Base-by-base conservation (phyloP, 2,888 invertebrate species). In the Nymphalis c-album region DNA sequence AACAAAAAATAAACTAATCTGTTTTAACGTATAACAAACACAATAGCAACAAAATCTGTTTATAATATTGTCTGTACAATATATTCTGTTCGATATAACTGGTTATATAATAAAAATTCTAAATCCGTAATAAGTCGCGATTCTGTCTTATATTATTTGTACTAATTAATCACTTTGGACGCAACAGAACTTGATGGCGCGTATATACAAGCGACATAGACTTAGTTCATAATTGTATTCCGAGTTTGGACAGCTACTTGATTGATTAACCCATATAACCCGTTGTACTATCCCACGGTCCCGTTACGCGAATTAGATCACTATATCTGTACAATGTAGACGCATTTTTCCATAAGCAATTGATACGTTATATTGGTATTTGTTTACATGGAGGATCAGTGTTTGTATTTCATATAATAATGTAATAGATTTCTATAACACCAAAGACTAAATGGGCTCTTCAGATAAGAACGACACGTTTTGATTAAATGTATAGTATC, bases 221-320 rank as follows among this genome's bases (percentile, higher is more conserved):
- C 87, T 84, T 86, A 90, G 89, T 91, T 91, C 90, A 91, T 90
- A 91, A 91, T 90, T 90, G 90, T 90, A 90, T 90, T 90, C 87
- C 80, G 83, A 87, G 87, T 89, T 88, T 85, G 86, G 90, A 90
- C 90, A 83, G 80, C 79, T 79, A 70, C 82, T 82, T 91, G 91
- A 91, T 91, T 90, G 90, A 91, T 91, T 88, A 87, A 73, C 73
- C 85, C 77, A 73, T 74, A 74, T 77, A 79, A 69, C 72, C 77
- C 76, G 78, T 74, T 76, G 76, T 78, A 77, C 79, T 78, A 77
- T 73, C 71, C 70, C 70, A 78, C 80, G 79, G 77, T 67, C 64
- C 46, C 62, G 60, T 71, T 62, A 69, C 72, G 78, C 73, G 77
- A 85, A 83, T 83, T 84, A 80, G 81, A 80, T 78, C 81, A 79